Evolutionary conservation across 2,888 invertebrate genomes (phyloP), one percentile per base, ranked within the genome.

Genomic region (Matsumyia berberina): DNA sequence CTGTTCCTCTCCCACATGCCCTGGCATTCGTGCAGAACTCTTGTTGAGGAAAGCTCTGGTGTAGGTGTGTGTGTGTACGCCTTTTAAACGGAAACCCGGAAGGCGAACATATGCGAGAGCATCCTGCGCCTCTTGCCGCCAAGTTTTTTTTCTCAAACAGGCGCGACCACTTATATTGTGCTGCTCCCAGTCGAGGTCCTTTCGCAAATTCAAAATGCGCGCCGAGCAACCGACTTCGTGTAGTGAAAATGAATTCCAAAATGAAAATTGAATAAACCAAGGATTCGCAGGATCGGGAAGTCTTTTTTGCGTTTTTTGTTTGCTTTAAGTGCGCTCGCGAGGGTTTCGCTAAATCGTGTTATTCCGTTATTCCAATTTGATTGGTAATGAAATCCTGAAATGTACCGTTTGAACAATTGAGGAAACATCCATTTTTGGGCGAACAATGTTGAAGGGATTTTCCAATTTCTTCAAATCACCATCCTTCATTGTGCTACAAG

Each of bases 231-330:
- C 19, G 62, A 62, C 55, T 19, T 53, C 44, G 42, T 57, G 64
- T 35, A 24, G 35, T 67, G 62, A 57, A 73, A 83, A 78, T 73
- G 62, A 62, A 79, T 74, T 79, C 51, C 35, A 51, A 73, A n/a
- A 83, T 79, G 83, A 79, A 83, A 83, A 83, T 83, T 79, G 78
- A 83, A 83, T 83, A 79, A 55, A 62, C 69, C 66, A 72, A 31
- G 66, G 66, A 64, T 74, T 80, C 49, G 39, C 8, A 12, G 5
- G 67, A 55, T 37, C 46, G n/a, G 49, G 49, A 12, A 49, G 35
- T 37, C 39, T 42, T 49, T 51, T 44, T 4, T 24, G 1, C 2
- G 24, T 24, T 24, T 24, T 24, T 24, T 24, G 24, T 24, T 60
- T 7, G 8, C 12, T 60, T 44, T 35, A 39, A 39, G 53, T 44